These are phyloP conservation scores for Arnoldichthys spilopterus DNA, from an alignment of 2,797 vertebrate species.

Conservation along the genomic window DNA sequence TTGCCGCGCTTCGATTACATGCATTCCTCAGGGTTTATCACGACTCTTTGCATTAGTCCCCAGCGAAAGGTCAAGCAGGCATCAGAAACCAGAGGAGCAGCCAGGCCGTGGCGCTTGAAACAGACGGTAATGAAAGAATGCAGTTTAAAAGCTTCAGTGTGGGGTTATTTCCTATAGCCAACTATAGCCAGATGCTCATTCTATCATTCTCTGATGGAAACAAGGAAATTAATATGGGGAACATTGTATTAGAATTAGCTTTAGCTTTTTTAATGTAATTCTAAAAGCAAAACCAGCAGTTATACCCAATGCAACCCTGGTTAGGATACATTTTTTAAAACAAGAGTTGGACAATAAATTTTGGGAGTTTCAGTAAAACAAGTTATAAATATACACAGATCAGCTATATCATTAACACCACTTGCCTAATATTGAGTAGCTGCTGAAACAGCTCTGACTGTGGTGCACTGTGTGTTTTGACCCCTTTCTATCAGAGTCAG, in stretches of 20 bases:
- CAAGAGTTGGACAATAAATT: too few relatives aligned
- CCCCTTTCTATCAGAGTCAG: too few relatives aligned
- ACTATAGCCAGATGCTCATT: not conserved
- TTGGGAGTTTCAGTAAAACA: too few relatives aligned
- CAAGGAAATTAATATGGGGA: not conserved
- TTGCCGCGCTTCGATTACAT: constrained; percentile 62
- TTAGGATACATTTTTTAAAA: too few relatives aligned
- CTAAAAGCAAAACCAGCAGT: not conserved
- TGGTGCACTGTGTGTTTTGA: too few relatives aligned
- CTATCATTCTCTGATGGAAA: not conserved
- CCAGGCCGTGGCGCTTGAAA: constrained; percentile 43
- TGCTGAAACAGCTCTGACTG: too few relatives aligned
- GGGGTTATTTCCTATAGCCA: constrained; percentile 6
- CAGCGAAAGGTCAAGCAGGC: constrained; percentile 54
- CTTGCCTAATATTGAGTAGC: too few relatives aligned
- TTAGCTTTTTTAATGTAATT: not conserved
- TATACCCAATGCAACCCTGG: not conserved
- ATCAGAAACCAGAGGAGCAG: constrained; percentile 48
- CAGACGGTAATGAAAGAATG: constrained; percentile 44
- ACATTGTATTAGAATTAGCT: not conserved
- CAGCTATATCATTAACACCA: too few relatives aligned
- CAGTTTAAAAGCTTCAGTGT: constrained; percentile 7
- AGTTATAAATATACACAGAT: too few relatives aligned
- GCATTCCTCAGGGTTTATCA: constrained; percentile 52
- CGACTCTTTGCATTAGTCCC: constrained; percentile 55